phyloP scores from a whole-genome alignment of 2,113 vertebrate species.

The Cyphomyrus discorhynchus region DNA sequence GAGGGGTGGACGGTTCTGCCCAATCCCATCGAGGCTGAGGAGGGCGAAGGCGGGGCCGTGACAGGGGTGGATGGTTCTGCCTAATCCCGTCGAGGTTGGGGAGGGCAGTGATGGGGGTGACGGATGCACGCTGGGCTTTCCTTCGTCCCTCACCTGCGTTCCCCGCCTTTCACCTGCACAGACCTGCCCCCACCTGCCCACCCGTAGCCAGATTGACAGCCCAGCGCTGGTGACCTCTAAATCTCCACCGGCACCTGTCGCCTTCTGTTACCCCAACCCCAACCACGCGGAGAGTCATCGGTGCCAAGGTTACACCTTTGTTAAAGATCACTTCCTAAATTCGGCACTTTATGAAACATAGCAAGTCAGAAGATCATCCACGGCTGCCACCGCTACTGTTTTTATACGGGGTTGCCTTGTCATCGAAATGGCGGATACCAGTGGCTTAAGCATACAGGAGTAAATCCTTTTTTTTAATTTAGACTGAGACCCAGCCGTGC shows the following conservation, averaged over 20 bases:
- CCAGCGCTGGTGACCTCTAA: conserved; percentile 39
- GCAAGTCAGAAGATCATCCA: not conserved
- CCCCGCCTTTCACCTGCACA: conserved; percentile 18
- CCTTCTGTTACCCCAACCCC: not conserved
- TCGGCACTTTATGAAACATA: not conserved
- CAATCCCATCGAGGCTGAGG: not conserved
- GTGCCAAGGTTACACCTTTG: not conserved
- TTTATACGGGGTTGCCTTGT: not conserved
- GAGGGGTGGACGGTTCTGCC: not conserved
- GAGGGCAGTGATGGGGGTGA: not conserved
- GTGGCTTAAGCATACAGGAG: not conserved
- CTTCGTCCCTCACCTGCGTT: conserved; percentile 46
- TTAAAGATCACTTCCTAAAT: not conserved
- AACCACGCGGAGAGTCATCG: no score
- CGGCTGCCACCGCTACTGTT: not conserved
- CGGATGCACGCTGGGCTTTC: conserved; percentile 26
- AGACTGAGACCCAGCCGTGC: not conserved
- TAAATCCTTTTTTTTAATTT: not conserved
- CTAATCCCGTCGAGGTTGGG: not conserved
- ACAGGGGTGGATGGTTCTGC: not conserved
- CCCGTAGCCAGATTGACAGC: conserved; percentile 39
- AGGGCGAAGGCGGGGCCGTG: not conserved
- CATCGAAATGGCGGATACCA: not conserved
- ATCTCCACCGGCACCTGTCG: conserved; percentile 26
- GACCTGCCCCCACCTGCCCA: conserved; percentile 33